Percentiles rank a stretch among this genome's conserved stretches.
Conservation (phyloP, 2,113 vertebrate species). For the Vimba vimba region DNA sequence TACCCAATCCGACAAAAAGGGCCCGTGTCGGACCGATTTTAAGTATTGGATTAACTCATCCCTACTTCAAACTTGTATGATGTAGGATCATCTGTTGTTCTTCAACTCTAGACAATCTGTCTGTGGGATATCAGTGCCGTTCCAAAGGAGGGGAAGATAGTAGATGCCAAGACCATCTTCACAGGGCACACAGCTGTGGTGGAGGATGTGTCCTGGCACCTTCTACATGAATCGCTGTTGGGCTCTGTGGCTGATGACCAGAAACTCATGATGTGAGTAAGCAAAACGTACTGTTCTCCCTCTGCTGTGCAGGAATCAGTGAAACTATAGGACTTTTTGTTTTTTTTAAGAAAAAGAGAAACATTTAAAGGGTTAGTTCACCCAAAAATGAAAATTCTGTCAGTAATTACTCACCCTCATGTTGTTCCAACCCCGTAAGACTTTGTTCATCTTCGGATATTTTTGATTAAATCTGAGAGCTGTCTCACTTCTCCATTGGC, state of each 20-base stretch:
- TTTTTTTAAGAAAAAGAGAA: no score
- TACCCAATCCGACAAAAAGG: no score
- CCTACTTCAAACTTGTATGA: not conserved
- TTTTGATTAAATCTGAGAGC: no score
- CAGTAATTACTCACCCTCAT: no score
- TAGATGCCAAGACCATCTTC: constrained; percentile 93
- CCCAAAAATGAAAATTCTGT: no score
- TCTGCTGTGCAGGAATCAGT: not conserved
- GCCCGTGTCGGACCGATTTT: no score
- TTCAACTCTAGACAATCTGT: constrained; percentile 84
- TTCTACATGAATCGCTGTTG: constrained; percentile 91
- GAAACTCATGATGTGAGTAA: constrained; percentile 93
- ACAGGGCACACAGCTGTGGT: constrained; percentile 94
- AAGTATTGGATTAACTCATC: no score
- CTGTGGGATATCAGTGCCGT: constrained; percentile 90
- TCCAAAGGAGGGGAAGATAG: constrained; percentile 88
- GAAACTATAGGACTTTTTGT: not conserved
- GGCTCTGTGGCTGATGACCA: constrained; percentile 95
- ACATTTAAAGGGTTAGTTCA: no score
- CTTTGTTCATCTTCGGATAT: no score
- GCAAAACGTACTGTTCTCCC: not conserved
- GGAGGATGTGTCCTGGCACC: constrained; percentile 94
- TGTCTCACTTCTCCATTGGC: no score
- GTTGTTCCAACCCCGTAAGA: no score
- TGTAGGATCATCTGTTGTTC: not conserved